Evolutionary conservation across 2,888 invertebrate species (phyloP), one percentile per base, ranked within the genome.

Genomic region (Hipparchia semele): DNA sequence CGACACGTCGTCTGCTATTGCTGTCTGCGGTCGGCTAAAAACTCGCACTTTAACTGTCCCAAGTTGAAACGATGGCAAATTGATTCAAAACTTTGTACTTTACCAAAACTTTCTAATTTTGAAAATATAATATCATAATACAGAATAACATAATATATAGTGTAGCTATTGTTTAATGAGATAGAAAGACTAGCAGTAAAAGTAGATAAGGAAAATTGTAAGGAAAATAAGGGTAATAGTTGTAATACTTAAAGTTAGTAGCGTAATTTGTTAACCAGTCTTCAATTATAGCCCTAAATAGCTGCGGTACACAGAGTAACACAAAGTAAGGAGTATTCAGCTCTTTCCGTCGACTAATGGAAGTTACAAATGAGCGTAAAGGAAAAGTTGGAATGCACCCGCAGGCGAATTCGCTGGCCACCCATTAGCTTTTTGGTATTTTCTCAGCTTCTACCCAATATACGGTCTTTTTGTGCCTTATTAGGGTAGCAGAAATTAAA

Each of bases 311-410:
- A 67, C 64, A 69, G 71, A 74, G 71, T 68, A 64, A 65, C 53
- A 67, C 64, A 69, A 74, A 74, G 71, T 68, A 64, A 65, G 70
- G 60, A 73, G 66, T 59, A 70, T 70, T 75, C 59, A 59, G 70
- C 64, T 73, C 72, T 74, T 69, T 61, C 64, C 68, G 68, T 72
- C 61, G 70, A 68, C 70, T 72, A 75, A 76, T 73, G 84, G 83
- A 81, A 82, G 80, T 78, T 79, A 80, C 78, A 82, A 83, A 82
- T 81, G 81, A 81, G 75, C 73, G 80, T 76, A 79, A 81, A 81
- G 83, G 79, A 82, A 85, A 86, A 87, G 84, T 88, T 85, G 79
- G 76, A 81, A 79, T 76, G 76, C 77, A 75, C 73, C 73, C 72
- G 76, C 80, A 74, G 76, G 76, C 82, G 81, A 80, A 79, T 85